Percentiles rank a stretch among this genome's conserved stretches.
Evolutionary conservation across 2,888 invertebrate species (phyloP).

Genomic region (Pherbina coryleti): DNA sequence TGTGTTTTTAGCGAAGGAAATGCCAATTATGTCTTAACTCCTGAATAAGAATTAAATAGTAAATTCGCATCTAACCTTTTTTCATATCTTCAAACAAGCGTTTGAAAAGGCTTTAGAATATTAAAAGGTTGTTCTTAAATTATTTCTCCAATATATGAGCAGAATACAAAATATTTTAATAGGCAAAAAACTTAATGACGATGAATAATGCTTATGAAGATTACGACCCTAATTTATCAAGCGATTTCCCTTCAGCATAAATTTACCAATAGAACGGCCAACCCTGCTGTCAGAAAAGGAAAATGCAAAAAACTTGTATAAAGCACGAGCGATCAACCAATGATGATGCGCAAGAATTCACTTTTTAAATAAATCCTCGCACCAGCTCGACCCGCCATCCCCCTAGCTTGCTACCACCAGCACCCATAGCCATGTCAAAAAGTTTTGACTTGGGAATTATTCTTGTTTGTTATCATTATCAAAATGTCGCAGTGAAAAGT

Average conservation of each 20-base stretch:
- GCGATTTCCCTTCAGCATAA: slow-evolving; percentile 49
- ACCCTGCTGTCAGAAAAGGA: slow-evolving; percentile 28
- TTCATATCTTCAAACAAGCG: neutral
- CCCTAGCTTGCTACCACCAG: slow-evolving; percentile 4
- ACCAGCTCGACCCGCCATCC: neutral
- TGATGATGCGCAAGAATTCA: slow-evolving; percentile 66
- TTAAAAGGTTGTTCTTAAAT: neutral
- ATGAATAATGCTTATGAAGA: slow-evolving; percentile 62
- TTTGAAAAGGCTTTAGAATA: neutral
- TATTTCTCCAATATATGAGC: slow-evolving; percentile 8
- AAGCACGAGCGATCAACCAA: slow-evolving; percentile 63
- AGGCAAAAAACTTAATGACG: slow-evolving; percentile 55
- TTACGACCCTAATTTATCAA: slow-evolving; percentile 64
- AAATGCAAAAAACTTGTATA: slow-evolving; percentile 57
- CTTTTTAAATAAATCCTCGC: slow-evolving; percentile 60
- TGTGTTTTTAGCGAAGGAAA: too few species aligned
- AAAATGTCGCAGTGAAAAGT: slow-evolving; percentile 50
- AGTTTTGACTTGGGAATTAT: slow-evolving; percentile 58
- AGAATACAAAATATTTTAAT: slow-evolving; percentile 17
- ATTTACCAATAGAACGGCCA: slow-evolving; percentile 5
- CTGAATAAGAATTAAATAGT: too few species aligned
- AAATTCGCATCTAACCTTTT: neutral
- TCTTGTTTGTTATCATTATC: slow-evolving; percentile 64
- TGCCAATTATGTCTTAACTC: too few species aligned
- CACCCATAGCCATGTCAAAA: slow-evolving; percentile 56